These are phyloP conservation scores for Agriopis leucophaearia DNA, from an alignment of 2,888 invertebrate species.

Conservation along the genomic window DNA sequence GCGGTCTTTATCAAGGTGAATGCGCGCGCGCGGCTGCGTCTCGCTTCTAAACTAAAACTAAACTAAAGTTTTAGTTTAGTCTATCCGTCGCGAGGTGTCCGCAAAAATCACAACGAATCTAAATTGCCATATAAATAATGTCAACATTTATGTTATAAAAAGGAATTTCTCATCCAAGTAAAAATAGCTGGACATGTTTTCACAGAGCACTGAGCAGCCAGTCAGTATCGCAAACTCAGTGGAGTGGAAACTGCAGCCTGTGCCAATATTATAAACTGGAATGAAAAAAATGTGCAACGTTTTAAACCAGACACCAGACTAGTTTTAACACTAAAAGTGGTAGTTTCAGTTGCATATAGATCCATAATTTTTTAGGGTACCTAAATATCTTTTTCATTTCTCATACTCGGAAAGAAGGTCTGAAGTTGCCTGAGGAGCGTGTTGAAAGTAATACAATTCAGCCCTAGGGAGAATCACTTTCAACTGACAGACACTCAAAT, in stretches of 20 bases:
- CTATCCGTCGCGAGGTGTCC: not conserved
- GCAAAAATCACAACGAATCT: not conserved
- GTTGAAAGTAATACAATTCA: no score
- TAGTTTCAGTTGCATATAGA: not conserved
- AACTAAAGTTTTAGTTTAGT: no score
- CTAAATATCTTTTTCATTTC: no score
- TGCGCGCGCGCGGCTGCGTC: no score
- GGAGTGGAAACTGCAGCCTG: slow-evolving; percentile 26
- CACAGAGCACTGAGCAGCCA: slow-evolving; percentile 10
- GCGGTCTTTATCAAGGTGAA: no score
- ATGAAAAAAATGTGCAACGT: slow-evolving; percentile 14
- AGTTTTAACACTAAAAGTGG: not conserved
- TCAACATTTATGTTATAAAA: not conserved
- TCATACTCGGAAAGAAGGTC: no score
- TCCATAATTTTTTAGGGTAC: no score
- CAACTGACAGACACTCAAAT: no score
- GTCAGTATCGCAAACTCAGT: slow-evolving; percentile 12
- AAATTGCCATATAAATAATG: not conserved
- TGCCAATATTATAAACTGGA: slow-evolving; percentile 24
- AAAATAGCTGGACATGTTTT: slow-evolving; percentile 21
- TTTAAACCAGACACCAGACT: no score
- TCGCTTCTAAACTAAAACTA: no score
- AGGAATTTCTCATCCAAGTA: not conserved
- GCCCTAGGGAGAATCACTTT: no score
- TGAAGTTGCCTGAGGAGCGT: no score